phyloP scores from a whole-genome alignment of 1,140 invertebrate species.

The Drosophila prosaltans region DNA sequence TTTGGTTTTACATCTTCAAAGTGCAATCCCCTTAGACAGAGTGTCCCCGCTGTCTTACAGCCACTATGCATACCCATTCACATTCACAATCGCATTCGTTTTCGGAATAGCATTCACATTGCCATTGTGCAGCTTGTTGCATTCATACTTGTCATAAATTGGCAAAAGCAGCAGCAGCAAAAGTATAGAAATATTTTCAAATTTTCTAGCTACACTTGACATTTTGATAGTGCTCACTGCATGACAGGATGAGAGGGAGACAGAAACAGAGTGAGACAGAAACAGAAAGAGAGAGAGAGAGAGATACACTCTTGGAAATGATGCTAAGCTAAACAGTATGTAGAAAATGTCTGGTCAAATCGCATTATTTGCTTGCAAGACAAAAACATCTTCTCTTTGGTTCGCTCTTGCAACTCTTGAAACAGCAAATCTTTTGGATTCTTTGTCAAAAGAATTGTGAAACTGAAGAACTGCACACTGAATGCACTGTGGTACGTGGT shows the following conservation, averaged over 20 bases:
- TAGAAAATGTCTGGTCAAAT: conserved; percentile 9
- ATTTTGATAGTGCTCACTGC: conserved; percentile 42
- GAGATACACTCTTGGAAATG: background rate
- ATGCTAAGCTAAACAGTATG: conserved; percentile 1
- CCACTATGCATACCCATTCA: conserved; percentile 15
- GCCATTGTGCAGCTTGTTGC: conserved; percentile 61
- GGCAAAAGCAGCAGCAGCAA: conserved; percentile 44
- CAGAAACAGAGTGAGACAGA: background rate
- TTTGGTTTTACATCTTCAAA: conserved; percentile 61
- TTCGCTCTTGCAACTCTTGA: background rate
- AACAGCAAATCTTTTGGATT: background rate
- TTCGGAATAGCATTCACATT: conserved; percentile 12
- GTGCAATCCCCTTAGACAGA: conserved; percentile 29
- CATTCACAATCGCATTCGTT: background rate
- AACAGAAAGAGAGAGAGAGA: conserved; percentile 10
- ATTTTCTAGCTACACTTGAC: conserved; percentile 47
- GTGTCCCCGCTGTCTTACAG: conserved; percentile 12
- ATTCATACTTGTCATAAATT: conserved; percentile 69
- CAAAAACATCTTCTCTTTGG: background rate
- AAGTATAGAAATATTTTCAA: conserved; percentile 30
- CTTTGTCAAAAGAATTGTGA: background rate
- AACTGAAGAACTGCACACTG: background rate
- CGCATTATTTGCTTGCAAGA: background rate
- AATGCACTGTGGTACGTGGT: background rate
- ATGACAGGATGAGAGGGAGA: conserved; percentile 32